phyloP scores from a whole-genome alignment of 2,888 invertebrate species.

The Ochropleura plecta region DNA sequence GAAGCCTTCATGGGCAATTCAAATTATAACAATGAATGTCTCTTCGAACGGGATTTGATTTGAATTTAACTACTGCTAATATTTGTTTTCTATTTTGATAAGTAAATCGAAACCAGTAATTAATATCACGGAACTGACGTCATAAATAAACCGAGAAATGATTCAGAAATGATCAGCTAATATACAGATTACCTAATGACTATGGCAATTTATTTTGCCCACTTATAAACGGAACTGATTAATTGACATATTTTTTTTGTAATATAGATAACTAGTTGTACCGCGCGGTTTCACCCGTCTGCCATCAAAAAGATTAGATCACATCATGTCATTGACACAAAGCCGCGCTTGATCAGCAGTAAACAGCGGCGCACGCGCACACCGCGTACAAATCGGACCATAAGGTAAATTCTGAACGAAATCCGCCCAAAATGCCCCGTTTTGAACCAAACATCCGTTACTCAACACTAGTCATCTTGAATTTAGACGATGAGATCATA shows the following conservation, averaged over 20 bases:
- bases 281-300: no score
- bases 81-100: no score
- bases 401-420: conserved; percentile 64
- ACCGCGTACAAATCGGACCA: conserved; percentile 61
- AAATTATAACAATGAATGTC: no score
- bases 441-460: conserved; percentile 60
- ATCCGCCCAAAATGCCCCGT: conserved; percentile 49
- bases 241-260: background rate
- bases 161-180: conserved; percentile 27
- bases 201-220: conserved; percentile 21
- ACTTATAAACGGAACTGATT: conserved; percentile 32
- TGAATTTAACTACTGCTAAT: no score
- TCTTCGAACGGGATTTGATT: no score
- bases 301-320: conserved; percentile 66
- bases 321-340: conserved; percentile 73
- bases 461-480: conserved; percentile 27
- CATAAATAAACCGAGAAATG: conserved; percentile 11
- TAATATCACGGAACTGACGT: conserved; percentile 15
- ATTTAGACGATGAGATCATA: conserved; percentile 20
- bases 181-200: conserved; percentile 32
- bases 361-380: conserved; percentile 45
- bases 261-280: background rate
- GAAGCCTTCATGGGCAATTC: no score
- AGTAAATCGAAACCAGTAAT: background rate
- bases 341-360: conserved; percentile 66